Base-by-base conservation (phyloP, 1,140 invertebrate genomes). In the Nasonia longicornis region DNA sequence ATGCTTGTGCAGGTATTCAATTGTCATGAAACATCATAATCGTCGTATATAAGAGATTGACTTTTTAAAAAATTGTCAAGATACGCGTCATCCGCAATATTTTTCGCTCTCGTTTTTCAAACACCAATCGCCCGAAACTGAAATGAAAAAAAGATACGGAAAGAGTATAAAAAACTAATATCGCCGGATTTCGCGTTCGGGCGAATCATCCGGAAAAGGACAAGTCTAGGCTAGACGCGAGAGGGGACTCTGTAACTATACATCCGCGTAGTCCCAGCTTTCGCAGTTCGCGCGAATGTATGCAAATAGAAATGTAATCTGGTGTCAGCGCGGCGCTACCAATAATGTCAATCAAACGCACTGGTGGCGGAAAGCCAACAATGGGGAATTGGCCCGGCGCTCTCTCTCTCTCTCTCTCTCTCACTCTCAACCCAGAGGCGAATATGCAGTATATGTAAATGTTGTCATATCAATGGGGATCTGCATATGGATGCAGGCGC, bases 291-390 rank as follows among this genome's bases (percentile, higher is more conserved):
- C 38, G 16, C 77, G 89, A 89, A 89, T 89, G 86, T 90, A 91
- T 91, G 90, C 89, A 91, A 91, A 91, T 91, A 90, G 89, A 91
- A 90, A 90, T 90, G 89, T 91, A 90, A 91, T 90, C 90, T 90
- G 89, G 89, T 90, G 89, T 90, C 90, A 90, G 88, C 89, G 87
- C 26, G 8, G 77, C 48, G 63, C 78, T 88, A 89, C 89, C 90
- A 91, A 91, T 91, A 90, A 91, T 90, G 90, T 90, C 90, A 91
- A 91, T 91, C 90, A 91, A 90, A 89, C 89, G 87, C 88, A 89
- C 87, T 88, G 87, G 88, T 89, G 86, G 89, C 86, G 87, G 88
- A 89, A 89, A 89, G 86, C 89, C 88, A 90, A 91, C 89, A 91
- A 90, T 89, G 81, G 90, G 87, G 87, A 90, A 90, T 90, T 87